Base-by-base conservation (phyloP, 2,113 vertebrate genomes). In the Tiliqua scincoides region DNA sequence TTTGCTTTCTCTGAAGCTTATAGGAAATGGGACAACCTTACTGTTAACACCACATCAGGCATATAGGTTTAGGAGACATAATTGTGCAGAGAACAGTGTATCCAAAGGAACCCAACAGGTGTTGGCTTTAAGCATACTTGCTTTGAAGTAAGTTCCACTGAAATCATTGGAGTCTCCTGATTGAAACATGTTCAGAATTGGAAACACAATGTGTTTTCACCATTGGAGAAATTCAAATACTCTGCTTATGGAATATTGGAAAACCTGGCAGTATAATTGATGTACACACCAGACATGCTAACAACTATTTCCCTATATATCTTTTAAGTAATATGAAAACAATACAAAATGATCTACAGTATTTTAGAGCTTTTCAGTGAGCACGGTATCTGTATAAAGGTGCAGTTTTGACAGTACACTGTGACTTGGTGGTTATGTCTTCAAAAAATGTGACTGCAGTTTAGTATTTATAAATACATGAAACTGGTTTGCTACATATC, bases 391-490 rank as follows among this genome's bases (percentile, higher is more conserved):
- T 94, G 35, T 80, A 85, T 85, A 75, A 87, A 61, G 84, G 78
- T 89, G 82, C 88, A 54, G 79, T 88, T 82, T 89, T 88, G 43
- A 82, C 87, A 84, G 77, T 89, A 85, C 52, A 85, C 74, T 89
- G 85, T 88, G 88, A 82, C 85, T 92, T 85, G 87, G 78, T 92
- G 85, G 91, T 85, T 93, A 89, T 93, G 90, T 93, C 84, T 93
- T 93, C 12, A 84, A 79, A 87, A 48, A 90, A 79, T n/a, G 82
- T 73, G 68, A 57, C 25, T 84, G 82, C 57, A 79, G 43, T 72
- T 79, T 71, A 57, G 43, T 54, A 72, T 83, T 87, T 70, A 48
- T 80, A 52, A 79, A 73, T 72, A 72, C 25, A 84, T 79, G 59
- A 84, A 79, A 73, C 67, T 79, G 20, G 48, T 88, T 88, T 62